Evolutionary conservation across 2,888 invertebrate species (phyloP).

Genomic region (Cyaniris semiargus): DNA sequence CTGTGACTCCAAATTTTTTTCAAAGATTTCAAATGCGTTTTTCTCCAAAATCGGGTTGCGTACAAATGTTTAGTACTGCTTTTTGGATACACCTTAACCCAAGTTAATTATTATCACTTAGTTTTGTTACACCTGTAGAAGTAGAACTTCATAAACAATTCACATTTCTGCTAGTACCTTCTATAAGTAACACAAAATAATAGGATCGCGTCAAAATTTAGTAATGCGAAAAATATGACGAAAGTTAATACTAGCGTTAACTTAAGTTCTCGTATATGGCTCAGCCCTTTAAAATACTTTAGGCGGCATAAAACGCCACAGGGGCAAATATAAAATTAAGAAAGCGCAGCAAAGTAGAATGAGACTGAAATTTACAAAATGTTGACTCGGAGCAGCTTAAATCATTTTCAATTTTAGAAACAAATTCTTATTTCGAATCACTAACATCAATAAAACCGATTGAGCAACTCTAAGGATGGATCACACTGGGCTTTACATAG

Average conservation of each 20-base stretch:
- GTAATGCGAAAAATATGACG: constrained; percentile 31
- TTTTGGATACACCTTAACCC: too few relatives aligned
- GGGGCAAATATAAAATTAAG: constrained; percentile 31
- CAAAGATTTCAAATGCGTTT: too few relatives aligned
- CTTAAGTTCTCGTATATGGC: constrained; percentile 40
- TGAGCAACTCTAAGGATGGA: constrained; percentile 14
- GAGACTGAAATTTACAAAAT: constrained; percentile 24
- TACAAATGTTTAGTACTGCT: too few relatives aligned
- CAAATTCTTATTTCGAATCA: not conserved
- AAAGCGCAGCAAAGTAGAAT: constrained; percentile 33
- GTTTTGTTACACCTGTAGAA: too few relatives aligned
- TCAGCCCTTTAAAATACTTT: constrained; percentile 42
- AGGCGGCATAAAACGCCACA: constrained; percentile 42
- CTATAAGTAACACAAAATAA: not conserved
- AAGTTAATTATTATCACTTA: too few relatives aligned
- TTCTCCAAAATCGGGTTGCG: too few relatives aligned
- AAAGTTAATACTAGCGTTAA: constrained; percentile 39
- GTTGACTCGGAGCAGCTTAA: not conserved
- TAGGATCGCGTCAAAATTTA: not conserved
- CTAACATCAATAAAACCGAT: not conserved
- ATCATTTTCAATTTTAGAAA: not conserved
- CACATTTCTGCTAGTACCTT: not conserved
- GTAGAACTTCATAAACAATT: not conserved
- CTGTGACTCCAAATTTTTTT: too few relatives aligned
- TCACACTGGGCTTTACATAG: not conserved